Evolutionary conservation across 1,140 invertebrate genomes (phyloP), one percentile per base, ranked within the genome.

Genomic region (Drosophila bocki): DNA sequence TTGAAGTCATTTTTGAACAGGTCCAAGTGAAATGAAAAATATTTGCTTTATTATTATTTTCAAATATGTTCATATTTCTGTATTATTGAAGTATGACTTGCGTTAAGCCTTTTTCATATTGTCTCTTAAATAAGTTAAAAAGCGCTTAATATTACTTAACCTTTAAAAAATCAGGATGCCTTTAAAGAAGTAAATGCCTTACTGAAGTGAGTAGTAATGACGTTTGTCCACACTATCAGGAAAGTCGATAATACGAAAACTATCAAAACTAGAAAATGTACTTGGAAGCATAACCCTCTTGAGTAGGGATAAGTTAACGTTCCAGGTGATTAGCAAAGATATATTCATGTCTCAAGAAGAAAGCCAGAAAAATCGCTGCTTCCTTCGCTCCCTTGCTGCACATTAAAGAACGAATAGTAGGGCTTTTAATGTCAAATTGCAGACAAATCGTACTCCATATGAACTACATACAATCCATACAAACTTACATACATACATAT

Each of bases 301-400:
- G 0, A 44, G 32, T n/a, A 15, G 1, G n/a, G 6, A 29, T 29
- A 63, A 68, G 6, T 35, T n/a, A 59, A 39, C 26, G 65, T 47
- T 81, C 53, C 57, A 53, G 22, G 9, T 13, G 62, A 68, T 47
- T 67, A 47, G 26, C 11, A 54, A 8, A 7, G 5, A 54, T n/a
- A 64, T 9, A 17, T 54, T 37, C 19, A 17, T 33, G 54, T 63
- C 58, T 72, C 47, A 39, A 48, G 72, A 61, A 61, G 19, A 57
- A 50, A 56, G 48, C 79, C 57, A 67, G 33, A 45, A 62, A 56
- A 51, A 60, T 48, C 61, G 32, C 69, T 35, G 42, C 33, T 26
- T 37, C 37, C 17, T 39, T 37, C 17, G 50, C 58, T 50, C 44
- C 42, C 65, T 42, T 13, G 26, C 8, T 33, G 37, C 45, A 64